Evolutionary conservation across 2,113 vertebrate species (phyloP).

Genomic region (Callionymus lyra): DNA sequence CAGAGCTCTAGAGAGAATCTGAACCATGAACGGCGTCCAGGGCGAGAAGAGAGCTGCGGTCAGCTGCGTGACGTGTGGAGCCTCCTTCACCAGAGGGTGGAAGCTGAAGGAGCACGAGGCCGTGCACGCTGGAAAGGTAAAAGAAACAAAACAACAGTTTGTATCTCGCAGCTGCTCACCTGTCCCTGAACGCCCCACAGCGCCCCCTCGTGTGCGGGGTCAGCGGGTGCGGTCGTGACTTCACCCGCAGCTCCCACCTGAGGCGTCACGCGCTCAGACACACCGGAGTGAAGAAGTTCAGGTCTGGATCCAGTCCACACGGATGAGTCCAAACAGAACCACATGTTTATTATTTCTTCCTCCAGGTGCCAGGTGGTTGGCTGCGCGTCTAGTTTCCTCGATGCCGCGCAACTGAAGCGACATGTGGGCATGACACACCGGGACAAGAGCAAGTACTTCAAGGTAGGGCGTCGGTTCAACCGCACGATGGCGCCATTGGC

Average conservation of each 20-base stretch:
- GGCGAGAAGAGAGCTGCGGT: constrained; percentile 2
- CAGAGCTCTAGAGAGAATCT: neutral
- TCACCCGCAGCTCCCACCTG: constrained; percentile 53
- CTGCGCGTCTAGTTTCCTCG: constrained; percentile 46
- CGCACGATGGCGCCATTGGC: constrained; percentile 30
- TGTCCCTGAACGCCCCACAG: constrained; percentile 24
- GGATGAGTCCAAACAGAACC: neutral
- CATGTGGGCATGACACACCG: constrained; percentile 51
- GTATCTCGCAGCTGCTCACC: neutral
- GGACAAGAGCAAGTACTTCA: constrained; percentile 46
- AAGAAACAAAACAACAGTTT: neutral
- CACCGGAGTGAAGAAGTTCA: constrained; percentile 38
- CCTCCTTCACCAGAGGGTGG: constrained; percentile 52
- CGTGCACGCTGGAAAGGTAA: constrained; percentile 61
- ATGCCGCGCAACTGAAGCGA: constrained; percentile 34
- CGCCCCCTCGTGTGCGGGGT: constrained; percentile 44
- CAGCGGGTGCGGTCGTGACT: constrained; percentile 48
- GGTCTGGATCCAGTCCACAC: constrained; percentile 27
- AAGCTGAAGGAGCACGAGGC: constrained; percentile 58
- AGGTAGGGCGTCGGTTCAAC: constrained; percentile 41
- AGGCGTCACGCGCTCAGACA: constrained; percentile 53
- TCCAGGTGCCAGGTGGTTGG: constrained; percentile 47
- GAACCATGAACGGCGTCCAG: constrained; percentile 13
- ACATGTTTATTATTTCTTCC: neutral
- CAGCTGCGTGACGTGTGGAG: constrained; percentile 55